Percentiles rank a stretch among this genome's conserved stretches.
Evolutionary conservation across 2,888 invertebrate genomes (phyloP).

Genomic region (Acronicta alni): DNA sequence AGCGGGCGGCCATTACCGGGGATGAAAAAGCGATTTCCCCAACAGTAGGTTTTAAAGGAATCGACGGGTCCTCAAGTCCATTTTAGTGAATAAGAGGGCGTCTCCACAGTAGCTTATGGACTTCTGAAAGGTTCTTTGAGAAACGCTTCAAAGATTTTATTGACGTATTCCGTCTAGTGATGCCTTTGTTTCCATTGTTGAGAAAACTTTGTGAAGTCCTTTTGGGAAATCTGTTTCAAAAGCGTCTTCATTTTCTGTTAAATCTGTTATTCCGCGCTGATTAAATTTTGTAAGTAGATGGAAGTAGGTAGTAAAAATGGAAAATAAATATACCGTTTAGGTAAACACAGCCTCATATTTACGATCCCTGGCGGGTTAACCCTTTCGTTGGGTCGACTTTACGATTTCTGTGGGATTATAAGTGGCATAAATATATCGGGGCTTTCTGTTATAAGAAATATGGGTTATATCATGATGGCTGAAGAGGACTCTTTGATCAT

Average conservation of each 20-base stretch:
- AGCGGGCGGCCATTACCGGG: slow-evolving; percentile 81
- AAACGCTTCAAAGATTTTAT: slow-evolving; percentile 73
- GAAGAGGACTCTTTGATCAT: neutral
- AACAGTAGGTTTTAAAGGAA: slow-evolving; percentile 82
- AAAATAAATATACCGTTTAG: slow-evolving; percentile 41
- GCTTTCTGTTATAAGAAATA: slow-evolving; percentile 2
- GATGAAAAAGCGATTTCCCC: slow-evolving; percentile 88
- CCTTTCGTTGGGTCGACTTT: slow-evolving; percentile 35
- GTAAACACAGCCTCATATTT: slow-evolving; percentile 37
- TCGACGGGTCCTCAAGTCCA: slow-evolving; percentile 72
- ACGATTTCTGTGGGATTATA: slow-evolving; percentile 41
- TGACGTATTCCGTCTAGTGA: slow-evolving; percentile 64
- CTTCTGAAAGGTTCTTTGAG: slow-evolving; percentile 76
- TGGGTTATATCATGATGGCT: neutral
- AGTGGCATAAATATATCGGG: slow-evolving; percentile 6
- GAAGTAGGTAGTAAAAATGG: slow-evolving; percentile 41
- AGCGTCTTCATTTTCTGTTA: slow-evolving; percentile 33
- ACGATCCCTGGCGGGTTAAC: slow-evolving; percentile 44
- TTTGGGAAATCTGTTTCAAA: slow-evolving; percentile 33
- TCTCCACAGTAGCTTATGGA: slow-evolving; percentile 72
- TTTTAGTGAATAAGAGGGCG: slow-evolving; percentile 73
- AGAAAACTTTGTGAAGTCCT: slow-evolving; percentile 49
- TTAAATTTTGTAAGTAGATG: slow-evolving; percentile 28
- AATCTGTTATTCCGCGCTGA: slow-evolving; percentile 32
- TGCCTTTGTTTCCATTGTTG: slow-evolving; percentile 57